Conservation (phyloP, 2,888 invertebrate genomes). For the Colostygia pectinataria region DNA sequence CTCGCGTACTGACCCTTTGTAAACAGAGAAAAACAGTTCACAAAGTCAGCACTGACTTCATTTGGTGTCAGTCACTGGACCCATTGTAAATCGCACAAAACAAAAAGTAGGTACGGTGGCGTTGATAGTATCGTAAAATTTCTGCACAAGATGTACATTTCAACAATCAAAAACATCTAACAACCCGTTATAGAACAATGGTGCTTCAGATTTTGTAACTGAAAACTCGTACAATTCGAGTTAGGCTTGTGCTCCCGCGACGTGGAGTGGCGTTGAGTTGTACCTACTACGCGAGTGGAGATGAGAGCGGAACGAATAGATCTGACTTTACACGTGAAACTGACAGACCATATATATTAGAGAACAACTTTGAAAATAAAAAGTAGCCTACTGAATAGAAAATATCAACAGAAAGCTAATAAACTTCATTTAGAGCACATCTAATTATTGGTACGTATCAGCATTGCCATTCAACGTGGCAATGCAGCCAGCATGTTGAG, state of each 20-base stretch:
- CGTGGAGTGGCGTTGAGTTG: slow-evolving; percentile 15
- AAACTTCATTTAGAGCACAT: no score
- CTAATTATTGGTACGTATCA: no score
- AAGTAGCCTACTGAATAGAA: no score
- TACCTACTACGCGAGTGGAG: background rate
- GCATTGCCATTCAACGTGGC: no score
- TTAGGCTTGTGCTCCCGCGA: slow-evolving; percentile 13
- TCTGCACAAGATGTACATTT: background rate
- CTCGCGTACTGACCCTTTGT: no score
- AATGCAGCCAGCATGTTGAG: no score
- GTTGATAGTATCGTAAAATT: background rate
- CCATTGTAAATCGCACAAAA: background rate
- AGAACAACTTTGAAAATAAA: background rate
- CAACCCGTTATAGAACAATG: slow-evolving; percentile 14
- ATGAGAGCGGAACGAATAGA: slow-evolving; percentile 12
- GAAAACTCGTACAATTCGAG: slow-evolving; percentile 19
- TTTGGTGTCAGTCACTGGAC: no score
- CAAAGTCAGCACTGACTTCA: no score
- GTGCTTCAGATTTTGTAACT: slow-evolving; percentile 19
- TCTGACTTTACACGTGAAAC: slow-evolving; percentile 4
- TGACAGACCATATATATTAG: background rate
- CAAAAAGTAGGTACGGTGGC: no score
- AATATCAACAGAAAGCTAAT: no score
- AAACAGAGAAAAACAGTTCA: no score
- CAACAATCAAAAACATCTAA: slow-evolving; percentile 11